Evolutionary conservation across 1,140 invertebrate genomes (phyloP), one percentile per base, ranked within the genome.

Genomic region (Leptonema lineaticorne): DNA sequence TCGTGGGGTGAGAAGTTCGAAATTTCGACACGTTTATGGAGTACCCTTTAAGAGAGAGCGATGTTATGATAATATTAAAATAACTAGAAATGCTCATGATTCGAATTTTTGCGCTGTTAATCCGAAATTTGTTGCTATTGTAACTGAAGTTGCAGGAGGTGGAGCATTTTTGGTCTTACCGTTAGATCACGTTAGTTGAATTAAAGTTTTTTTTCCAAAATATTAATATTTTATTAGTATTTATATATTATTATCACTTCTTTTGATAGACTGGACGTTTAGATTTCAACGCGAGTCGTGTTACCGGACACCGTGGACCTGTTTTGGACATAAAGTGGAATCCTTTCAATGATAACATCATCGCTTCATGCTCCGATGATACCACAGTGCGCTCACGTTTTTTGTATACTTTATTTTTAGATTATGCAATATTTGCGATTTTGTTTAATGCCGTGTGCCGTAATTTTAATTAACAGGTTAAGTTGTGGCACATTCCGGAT

Each of bases 351-450:
- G 95, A 98, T 81, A 94, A 97, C 80, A 88, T 97, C 73, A 97
- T 98, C 74, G 96, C 96, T 22, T 96, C 93, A 16, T 92, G 90
- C 78, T 96, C 94, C 33, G 96, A 98, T 79, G 96, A 98, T 79
- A 92, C 90, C 78, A 93, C 92, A 67, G 90, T 93, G 84, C 86
- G 85, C 82, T 6, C 30, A 11, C 30, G 30, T 6, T 6, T 33
- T 33, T 6, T 33, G 11, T 71, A 26, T 57, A 27, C 26, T 62
- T 18, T 33, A 33, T 33, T 33, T 33, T 33, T 33, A n/a, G n/a
- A n/a, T n/a, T n/a, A n/a, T n/a, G n/a, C n/a, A 33, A 33, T 33
- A 11, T 33, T 33, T 33, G 5, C 30, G 30, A 5, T 33, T 11
- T 33, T 11, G 30, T 33, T 33, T 33, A 33, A 33, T 33, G 11